Evolutionary conservation across 2,113 vertebrate genomes (phyloP).

Genomic region (Osmerus eperlanus): DNA sequence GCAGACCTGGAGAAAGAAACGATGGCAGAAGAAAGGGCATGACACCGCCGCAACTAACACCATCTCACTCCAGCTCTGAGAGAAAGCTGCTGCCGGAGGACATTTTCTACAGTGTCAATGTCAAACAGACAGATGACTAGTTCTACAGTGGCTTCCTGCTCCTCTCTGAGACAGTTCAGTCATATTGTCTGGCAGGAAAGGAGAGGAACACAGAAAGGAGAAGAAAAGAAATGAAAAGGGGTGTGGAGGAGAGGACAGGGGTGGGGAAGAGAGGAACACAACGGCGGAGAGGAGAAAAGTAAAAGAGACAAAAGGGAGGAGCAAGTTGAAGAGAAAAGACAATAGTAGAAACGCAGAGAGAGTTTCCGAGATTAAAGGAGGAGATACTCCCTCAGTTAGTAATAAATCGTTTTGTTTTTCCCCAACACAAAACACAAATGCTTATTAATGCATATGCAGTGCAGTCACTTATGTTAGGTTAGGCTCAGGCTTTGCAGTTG

Average conservation of each 20-base stretch:
- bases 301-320: too few species aligned
- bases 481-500: too few species aligned
- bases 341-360: too few species aligned
- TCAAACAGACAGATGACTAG: constrained; percentile 67
- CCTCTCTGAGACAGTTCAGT: constrained; percentile 54
- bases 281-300: too few species aligned
- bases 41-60: constrained; percentile 50
- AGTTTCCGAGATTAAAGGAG: too few species aligned
- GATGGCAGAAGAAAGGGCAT: constrained; percentile 42
- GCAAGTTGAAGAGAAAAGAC: too few species aligned
- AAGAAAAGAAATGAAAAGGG: background rate
- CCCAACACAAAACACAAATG: too few species aligned
- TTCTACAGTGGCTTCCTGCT: constrained; percentile 46
- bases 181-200: constrained; percentile 42
- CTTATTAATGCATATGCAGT: too few species aligned
- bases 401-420: too few species aligned
- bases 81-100: constrained; percentile 38
- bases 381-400: too few species aligned
- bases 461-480: too few species aligned
- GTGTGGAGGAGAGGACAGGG: background rate
- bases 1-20: constrained; percentile 44
- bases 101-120: constrained; percentile 57
- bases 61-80: constrained; percentile 51
- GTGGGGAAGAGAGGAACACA: too few species aligned
- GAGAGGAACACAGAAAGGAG: constrained; percentile 15